Evolutionary conservation across 2,113 vertebrate genomes (phyloP), one percentile per base, ranked within the genome.

Genomic region (Lathamus discolor): DNA sequence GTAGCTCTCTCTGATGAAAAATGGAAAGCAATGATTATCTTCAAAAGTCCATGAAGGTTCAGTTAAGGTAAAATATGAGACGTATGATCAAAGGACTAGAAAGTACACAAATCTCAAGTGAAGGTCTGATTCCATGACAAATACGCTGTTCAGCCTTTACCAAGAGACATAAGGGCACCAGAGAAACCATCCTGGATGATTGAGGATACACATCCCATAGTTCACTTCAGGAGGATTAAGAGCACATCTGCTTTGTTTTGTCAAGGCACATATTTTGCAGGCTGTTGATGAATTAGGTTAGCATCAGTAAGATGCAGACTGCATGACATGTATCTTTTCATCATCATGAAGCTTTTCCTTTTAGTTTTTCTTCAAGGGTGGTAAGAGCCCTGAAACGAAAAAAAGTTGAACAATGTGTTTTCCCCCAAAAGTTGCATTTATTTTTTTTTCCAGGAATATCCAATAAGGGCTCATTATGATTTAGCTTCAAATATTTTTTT

Each of bases 241-340:
- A 90, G 90, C 76, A 97, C 95, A 97, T 97, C 94, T 97, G 95
- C 92, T 92, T 96, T 48, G 35, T 91, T 97, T 96, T 93, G 84
- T 92, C 90, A 92, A 83, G 73, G 52, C 70, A 73, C 76, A n/a
- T 92, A 88, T 82, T 97, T 95, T 83, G 78, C 37, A 64, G 80
- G 48, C 66, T 6, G 72, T 62, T 97, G 95, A 97, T 93, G 54
- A 89, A 95, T 95, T 63, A 90, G 67, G 86, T 92, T 92, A 90
- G 67, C 90, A 93, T 88, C 76, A 81, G 69, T 74, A 76, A 84
- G 63, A 80, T 84, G 41, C 84, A 91, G 44, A 52, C 70, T 92
- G 31, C 54, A 49, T 69, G 59, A 79, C 62, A 81, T 59, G n/a
- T 78, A 37, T 59, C 63, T 92, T 95, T 95, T 90, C 54, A 83